Percentiles rank a stretch among this genome's conserved stretches.
Conservation (phyloP, 2,797 vertebrate species). For the Rhinichthys osculus region DNA sequence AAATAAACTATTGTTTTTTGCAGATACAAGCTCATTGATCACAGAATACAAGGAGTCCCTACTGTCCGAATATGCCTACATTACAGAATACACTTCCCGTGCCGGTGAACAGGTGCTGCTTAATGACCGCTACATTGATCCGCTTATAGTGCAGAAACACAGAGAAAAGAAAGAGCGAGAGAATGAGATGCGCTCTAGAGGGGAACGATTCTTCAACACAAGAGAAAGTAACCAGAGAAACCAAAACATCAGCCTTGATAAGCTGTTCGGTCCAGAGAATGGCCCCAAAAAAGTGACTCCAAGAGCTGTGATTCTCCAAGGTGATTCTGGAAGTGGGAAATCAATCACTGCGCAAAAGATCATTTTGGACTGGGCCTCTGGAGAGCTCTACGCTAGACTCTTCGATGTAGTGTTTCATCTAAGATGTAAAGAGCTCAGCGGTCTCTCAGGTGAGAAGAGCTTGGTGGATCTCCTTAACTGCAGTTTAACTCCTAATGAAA, state of each 20-base stretch:
- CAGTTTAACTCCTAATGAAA: conserved; percentile 38
- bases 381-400: conserved; percentile 21
- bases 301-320: conserved; percentile 54
- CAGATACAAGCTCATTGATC: conserved; percentile 30
- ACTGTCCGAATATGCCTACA: conserved; percentile 21
- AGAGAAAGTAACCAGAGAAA: conserved; percentile 14
- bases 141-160: conserved; percentile 28
- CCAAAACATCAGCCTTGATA: conserved; percentile 11
- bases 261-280: conserved; percentile 11
- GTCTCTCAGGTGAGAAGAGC: conserved; percentile 18
- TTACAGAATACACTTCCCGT: conserved; percentile 38
- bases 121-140: conserved; percentile 34
- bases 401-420: conserved; percentile 50
- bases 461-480: conserved; percentile 45
- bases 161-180: conserved; percentile 32
- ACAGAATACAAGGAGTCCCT: conserved; percentile 42
- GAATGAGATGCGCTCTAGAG: conserved; percentile 32
- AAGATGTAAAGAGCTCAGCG: conserved; percentile 45
- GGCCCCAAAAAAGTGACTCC: not conserved
- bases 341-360: conserved; percentile 51
- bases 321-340: conserved; percentile 57
- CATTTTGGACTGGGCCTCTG: conserved; percentile 50
- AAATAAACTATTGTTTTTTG: not conserved
- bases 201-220: conserved; percentile 21
- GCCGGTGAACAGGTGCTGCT: conserved; percentile 41